phyloP scores from a whole-genome alignment of 2,113 vertebrate species.

The Mesembrinibis cayennensis region DNA sequence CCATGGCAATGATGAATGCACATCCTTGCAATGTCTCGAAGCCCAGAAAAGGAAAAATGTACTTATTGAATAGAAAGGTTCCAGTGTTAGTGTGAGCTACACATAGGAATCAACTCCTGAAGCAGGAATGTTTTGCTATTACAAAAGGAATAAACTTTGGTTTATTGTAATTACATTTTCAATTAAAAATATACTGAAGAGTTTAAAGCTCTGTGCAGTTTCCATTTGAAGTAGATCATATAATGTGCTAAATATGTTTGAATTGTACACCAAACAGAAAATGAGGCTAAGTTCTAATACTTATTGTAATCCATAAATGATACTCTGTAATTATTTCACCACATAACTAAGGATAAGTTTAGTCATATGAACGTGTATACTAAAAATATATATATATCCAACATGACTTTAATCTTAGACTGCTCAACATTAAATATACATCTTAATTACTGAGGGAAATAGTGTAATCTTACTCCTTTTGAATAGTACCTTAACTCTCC shows the following conservation, averaged over 20 bases:
- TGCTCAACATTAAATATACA: fast-evolving
- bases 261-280: conserved; percentile 21
- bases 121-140: background rate
- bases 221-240: background rate
- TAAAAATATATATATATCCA: background rate
- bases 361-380: fast-evolving
- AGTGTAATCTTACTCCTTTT: background rate
- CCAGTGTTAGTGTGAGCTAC: background rate
- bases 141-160: background rate
- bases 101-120: background rate
- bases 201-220: background rate
- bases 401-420: background rate
- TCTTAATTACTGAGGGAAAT: background rate
- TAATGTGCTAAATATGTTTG: background rate
- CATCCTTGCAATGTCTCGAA: conserved; percentile 37
- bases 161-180: background rate
- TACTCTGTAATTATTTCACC: background rate
- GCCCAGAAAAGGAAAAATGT: conserved; percentile 3
- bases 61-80: conserved; percentile 27
- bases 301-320: background rate
- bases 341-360: background rate
- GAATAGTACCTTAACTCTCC: background rate
- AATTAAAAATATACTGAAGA: background rate
- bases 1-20: conserved; percentile 40
- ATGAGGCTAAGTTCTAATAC: background rate